Percentiles rank a stretch among this genome's conserved stretches.
Evolutionary conservation across 1,140 invertebrate species (phyloP).

Genomic region (Homarus americanus): DNA sequence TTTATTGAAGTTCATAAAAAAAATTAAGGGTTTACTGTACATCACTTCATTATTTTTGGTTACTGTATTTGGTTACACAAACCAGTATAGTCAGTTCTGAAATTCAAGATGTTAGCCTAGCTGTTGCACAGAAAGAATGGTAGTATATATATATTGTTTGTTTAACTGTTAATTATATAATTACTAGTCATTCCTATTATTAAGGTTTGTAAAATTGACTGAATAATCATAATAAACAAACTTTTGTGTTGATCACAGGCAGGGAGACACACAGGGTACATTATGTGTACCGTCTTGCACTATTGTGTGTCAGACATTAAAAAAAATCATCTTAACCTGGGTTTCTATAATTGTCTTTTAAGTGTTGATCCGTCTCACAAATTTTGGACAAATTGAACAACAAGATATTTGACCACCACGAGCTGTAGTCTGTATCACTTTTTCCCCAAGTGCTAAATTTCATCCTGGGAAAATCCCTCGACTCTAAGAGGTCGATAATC

Average conservation of each 20-base stretch:
- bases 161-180: background rate
- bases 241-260: background rate
- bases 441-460: no score
- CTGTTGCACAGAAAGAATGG: background rate
- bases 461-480: no score
- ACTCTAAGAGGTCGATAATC: no score
- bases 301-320: no score
- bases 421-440: no score
- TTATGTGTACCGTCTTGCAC: no score
- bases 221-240: background rate
- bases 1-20: background rate
- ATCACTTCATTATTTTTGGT: background rate
- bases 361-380: no score
- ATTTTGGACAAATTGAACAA: background rate
- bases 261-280: background rate
- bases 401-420: no score
- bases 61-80: background rate
- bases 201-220: background rate
- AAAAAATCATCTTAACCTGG: no score
- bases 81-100: background rate
- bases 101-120: background rate
- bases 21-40: constrained; percentile 8
- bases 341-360: no score
- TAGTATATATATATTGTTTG: background rate
- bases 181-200: constrained; percentile 12